A percentile compares a stretch with the other conserved stretches of the same genome.
Evolutionary conservation across 2,797 vertebrate genomes (phyloP).

Genomic region (Cyclura pinguis): DNA sequence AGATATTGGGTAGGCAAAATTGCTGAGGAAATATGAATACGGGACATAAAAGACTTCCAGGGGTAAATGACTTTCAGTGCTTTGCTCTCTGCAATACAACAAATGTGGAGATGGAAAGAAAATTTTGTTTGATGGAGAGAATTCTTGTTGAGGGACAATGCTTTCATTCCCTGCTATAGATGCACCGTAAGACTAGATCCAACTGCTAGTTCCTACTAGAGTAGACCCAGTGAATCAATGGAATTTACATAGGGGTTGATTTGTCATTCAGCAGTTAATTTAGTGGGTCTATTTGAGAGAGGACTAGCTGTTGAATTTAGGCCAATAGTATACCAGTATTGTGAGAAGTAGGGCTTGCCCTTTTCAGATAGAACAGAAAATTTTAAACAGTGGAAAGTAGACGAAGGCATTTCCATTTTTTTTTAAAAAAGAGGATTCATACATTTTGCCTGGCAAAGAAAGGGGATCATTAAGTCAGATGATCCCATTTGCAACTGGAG

Average conservation of each 20-base stretch:
- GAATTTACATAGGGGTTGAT: no score
- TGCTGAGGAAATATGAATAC: no score
- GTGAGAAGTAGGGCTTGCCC: not conserved
- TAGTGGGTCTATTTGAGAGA: no score
- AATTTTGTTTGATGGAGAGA: not conserved
- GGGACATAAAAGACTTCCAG: no score
- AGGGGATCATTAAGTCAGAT: conserved; percentile 58
- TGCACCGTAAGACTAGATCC: no score
- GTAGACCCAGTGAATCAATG: not conserved
- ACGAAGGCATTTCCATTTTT: not conserved
- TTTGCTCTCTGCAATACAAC: no score
- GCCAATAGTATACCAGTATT: not conserved
- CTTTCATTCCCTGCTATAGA: no score
- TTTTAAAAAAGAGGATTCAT: conserved; percentile 3
- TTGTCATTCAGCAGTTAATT: no score
- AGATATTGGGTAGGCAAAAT: no score
- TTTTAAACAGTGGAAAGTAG: conserved; percentile 11
- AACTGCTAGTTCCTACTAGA: not conserved
- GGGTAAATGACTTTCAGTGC: no score
- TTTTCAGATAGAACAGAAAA: not conserved
- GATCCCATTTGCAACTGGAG: conserved; percentile 59
- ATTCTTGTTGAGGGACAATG: not conserved
- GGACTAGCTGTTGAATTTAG: no score
- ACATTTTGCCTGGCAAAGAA: conserved; percentile 1
- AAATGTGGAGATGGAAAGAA: no score